Evolutionary conservation across 2,797 vertebrate genomes (phyloP), one percentile per base, ranked within the genome.

Genomic region (Threskiornis aethiopicus): DNA sequence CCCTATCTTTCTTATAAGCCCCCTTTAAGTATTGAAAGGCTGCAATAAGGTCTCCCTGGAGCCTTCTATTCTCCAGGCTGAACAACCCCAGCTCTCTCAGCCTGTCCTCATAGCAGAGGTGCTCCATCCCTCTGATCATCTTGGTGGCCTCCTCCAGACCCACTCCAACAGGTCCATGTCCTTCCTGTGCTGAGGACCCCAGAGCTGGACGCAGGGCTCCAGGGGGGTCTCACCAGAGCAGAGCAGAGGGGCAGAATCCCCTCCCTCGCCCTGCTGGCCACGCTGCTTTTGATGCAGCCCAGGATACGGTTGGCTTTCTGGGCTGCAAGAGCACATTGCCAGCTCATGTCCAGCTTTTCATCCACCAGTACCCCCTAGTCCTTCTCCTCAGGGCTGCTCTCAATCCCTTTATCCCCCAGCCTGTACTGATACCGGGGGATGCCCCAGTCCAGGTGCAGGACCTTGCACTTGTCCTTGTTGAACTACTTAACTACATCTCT

Each of bases 41-140:
- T 0, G 1, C 52, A 12, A 6, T 7, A 37, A 44, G 41, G 47
- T 49, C 9, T 81, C 33, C 18, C 3, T 0, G 0, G 2, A 73
- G 13, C 29, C 52, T 66, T 35, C 41, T 35, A 16, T 47, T 61
- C 22, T 57, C 49, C 42, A 86, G 69, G 47, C 19, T 91, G 47
- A 69, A 75, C 47, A 37, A 6, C 4, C 24, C 28, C 28, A 75
- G 18, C 13, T n/a, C 55, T 37, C 35, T 42, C 67, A 44, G 49
- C 24, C 62, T 57, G 2, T 9, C 49, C 4, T 39, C 42, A 29
- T 0, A 75, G 47, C 0, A 37, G 24, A 76, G 49, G 1, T 6
- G 33, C 3, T 69, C 41, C 76, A 91, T 11, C 42, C 17, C 11
- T 4, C 20, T 1, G 8, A 22, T 6, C 20, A 31, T 16, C 5